Conservation (phyloP, 1,140 invertebrate genomes). For the Drosophila dunni region DNA sequence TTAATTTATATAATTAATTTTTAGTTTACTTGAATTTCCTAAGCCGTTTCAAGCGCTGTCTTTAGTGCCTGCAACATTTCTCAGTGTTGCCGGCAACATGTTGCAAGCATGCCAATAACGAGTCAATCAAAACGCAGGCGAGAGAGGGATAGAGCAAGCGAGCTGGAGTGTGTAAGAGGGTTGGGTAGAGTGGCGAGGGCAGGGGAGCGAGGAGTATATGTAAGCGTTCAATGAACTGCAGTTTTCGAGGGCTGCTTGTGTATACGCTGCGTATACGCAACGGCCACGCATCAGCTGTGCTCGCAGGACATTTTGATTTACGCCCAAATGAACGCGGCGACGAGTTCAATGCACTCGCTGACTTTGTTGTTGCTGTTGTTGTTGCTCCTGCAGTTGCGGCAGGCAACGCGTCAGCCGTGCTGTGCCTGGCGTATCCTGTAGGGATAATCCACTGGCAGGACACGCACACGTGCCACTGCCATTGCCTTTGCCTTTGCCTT, state of each 20-base stretch:
- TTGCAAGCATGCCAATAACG: conserved; percentile 11
- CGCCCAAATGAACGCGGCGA: conserved; percentile 51
- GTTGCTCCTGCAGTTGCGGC: conserved; percentile 18
- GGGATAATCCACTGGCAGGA: conserved; percentile 58
- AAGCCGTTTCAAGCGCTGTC: no score
- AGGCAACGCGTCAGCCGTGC: conserved; percentile 18
- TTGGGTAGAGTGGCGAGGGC: no score
- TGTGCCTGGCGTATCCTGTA: conserved; percentile 40
- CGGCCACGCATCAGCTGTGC: conserved; percentile 64
- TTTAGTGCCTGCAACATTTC: conserved; percentile 17
- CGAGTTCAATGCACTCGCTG: conserved; percentile 71
- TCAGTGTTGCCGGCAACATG: conserved; percentile 18
- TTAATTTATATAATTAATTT: no score
- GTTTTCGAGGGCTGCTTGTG: conserved; percentile 8
- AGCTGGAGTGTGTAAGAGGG: no score
- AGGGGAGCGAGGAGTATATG: background rate
- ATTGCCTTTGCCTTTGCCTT: conserved; percentile 63
- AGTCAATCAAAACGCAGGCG: conserved; percentile 6
- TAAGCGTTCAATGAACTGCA: conserved; percentile 47
- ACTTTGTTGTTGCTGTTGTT: background rate
- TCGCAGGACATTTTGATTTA: conserved; percentile 66
- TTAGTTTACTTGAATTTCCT: no score
- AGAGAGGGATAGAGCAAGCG: background rate
- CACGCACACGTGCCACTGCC: conserved; percentile 75
- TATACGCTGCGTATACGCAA: conserved; percentile 71